phyloP scores from a whole-genome alignment of 2,888 invertebrate species.

The Euplexia lucipara region DNA sequence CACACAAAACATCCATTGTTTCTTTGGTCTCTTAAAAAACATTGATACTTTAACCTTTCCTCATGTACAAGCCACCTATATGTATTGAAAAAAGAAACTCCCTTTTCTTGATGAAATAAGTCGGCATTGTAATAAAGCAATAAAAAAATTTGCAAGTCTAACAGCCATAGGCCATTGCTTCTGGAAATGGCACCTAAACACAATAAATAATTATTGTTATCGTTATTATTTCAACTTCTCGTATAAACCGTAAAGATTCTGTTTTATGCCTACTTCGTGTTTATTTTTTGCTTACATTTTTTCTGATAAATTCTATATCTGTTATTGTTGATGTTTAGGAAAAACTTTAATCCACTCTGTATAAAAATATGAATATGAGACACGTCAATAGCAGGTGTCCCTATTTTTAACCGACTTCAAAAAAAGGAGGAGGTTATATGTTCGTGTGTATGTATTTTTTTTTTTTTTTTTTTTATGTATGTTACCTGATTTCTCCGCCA shows the following conservation, averaged over 20 bases:
- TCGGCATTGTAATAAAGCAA: conserved; percentile 4
- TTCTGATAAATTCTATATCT: neutral
- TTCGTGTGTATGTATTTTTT: no score
- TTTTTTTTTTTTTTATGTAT: no score
- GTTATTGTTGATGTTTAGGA: conserved; percentile 1
- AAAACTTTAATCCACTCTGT: neutral
- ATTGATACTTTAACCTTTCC: no score
- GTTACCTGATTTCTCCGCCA: no score
- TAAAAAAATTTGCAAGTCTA: conserved; percentile 26
- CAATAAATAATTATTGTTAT: conserved; percentile 56
- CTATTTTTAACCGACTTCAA: no score
- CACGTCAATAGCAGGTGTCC: neutral
- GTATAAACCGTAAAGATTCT: conserved; percentile 19
- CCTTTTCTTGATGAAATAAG: conserved; percentile 6
- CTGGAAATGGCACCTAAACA: conserved; percentile 5
- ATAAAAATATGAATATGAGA: neutral
- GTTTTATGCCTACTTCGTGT: conserved; percentile 28
- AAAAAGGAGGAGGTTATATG: no score
- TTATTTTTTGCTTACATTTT: conserved; percentile 15
- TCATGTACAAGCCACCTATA: neutral
- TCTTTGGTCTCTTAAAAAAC: no score
- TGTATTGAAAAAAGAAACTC: neutral
- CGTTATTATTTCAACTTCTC: conserved; percentile 45
- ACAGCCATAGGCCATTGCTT: conserved; percentile 20
- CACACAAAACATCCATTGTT: no score